Evolutionary conservation across 2,797 vertebrate genomes (phyloP), one percentile per base, ranked within the genome.

Genomic region (Echeneis naucrates): DNA sequence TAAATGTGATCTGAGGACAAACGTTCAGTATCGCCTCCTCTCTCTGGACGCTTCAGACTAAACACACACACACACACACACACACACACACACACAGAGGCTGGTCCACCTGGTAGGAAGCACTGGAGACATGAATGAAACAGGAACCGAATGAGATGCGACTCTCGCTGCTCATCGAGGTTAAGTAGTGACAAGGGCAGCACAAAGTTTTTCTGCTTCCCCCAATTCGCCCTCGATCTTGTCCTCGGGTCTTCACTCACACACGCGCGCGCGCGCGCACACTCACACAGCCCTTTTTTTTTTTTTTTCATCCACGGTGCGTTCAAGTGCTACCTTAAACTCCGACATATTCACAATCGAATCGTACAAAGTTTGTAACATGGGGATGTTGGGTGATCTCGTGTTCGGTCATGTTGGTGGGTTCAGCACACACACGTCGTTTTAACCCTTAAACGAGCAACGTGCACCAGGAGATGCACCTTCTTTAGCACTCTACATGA

Each of bases 181-280:
- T 51, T 17, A n/a, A n/a, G n/a, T 37, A 47, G 58, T 40, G 64
- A 78, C 80, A 51, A 32, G 45, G 52, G 55, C 45, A 57, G 64
- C 74, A 73, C 67, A 85, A 91, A 90, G 84, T 91, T 91, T 89
- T 87, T 82, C 57, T 79, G 61, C 63, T 76, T 82, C 64, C 75
- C 52, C 32, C 67, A 52, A 67, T 59, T 73, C 50, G 54, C 63
- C 69, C 72, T 82, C 79, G 75, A 77, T 86, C 71, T 76, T 77
- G 81, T 88, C 88, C 71, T 75, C 74, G 9, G 14, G 48, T 30
- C 79, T 66, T 75, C 76, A 19, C 78, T 75, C 76, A 19, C 78
- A 61, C 60, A 50, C 52, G 35, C 56, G 50, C 48, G 30, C 53
- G 33, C 53, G 24, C 33, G 48, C 35, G 21, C 50, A 12, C 65